phyloP scores from a whole-genome alignment of 2,113 vertebrate species.

The Varanus komodoensis region DNA sequence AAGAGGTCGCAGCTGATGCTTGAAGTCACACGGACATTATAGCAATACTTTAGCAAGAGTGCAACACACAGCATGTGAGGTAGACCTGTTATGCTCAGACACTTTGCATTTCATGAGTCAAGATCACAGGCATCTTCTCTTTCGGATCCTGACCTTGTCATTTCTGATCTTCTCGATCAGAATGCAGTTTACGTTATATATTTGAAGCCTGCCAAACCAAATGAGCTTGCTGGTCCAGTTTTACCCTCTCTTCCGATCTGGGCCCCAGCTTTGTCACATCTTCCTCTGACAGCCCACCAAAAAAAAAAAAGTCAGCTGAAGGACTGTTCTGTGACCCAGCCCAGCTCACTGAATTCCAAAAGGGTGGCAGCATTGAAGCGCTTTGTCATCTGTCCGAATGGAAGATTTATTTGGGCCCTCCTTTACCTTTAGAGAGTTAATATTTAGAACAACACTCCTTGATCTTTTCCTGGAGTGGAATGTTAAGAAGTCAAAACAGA shows the following conservation, averaged over 20 bases:
- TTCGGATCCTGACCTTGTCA: slow-evolving; percentile 57
- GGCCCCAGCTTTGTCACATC: slow-evolving; percentile 22
- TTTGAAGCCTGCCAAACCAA: slow-evolving; percentile 59
- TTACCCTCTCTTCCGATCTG: slow-evolving; percentile 48
- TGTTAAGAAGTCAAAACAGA: slow-evolving; percentile 54
- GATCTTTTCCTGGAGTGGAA: slow-evolving; percentile 34
- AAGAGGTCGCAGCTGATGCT: slow-evolving; percentile 65
- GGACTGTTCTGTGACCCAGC: slow-evolving; percentile 27
- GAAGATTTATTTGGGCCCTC: slow-evolving; percentile 21
- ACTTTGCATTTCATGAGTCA: slow-evolving; percentile 61
- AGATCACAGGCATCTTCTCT: slow-evolving; percentile 38
- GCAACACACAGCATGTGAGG: slow-evolving; percentile 76
- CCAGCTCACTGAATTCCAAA: slow-evolving; percentile 48
- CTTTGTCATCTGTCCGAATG: slow-evolving; percentile 55
- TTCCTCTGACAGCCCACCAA: slow-evolving; percentile 38
- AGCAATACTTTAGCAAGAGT: slow-evolving; percentile 75
- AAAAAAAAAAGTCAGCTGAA: not conserved
- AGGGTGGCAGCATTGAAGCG: slow-evolving; percentile 32
- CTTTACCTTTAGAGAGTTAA: slow-evolving; percentile 42
- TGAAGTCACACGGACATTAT: slow-evolving; percentile 70
- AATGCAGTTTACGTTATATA: slow-evolving; percentile 59
- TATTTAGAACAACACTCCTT: slow-evolving; percentile 33
- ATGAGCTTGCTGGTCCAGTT: slow-evolving; percentile 53
- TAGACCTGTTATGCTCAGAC: slow-evolving; percentile 75
- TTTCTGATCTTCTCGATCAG: slow-evolving; percentile 63